Evolutionary conservation across 2,113 vertebrate species (phyloP), one percentile per base, ranked within the genome.

Genomic region (Crotophaga sulcirostris): DNA sequence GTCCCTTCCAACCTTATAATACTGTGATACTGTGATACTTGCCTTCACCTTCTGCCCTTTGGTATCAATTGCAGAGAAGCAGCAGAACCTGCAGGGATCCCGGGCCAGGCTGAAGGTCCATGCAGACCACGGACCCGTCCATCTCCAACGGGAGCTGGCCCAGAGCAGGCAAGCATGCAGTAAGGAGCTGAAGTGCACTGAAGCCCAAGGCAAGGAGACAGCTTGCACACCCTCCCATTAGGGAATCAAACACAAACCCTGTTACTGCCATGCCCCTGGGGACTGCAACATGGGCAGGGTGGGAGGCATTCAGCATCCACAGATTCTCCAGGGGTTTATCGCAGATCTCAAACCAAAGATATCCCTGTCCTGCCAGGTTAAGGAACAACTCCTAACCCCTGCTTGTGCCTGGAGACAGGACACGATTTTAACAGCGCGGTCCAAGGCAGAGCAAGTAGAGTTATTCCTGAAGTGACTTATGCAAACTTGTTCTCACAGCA

Each of bases 201-300:
- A 89, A 76, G 56, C 24, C 28, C 31, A 44, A 17, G 11, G 21
- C 47, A 25, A 95, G 51, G 64, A 23, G 34, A 13, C 11, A 55
- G 11, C 14, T 73, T 25, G 9, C 9, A 4, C 13, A 28, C 33
- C 23, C 12, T 76, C 38, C 67, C 49, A 34, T n/a, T 25, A 42
- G 29, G 44, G 2, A 54, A 20, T 10, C 40, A n/a, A 94, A 79
- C 29, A 31, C 26, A n/a, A 16, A 44, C 25, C 29, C 29, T 38
- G 10, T 60, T 55, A 42, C 42, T 70, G 69, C 56, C 31, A 5
- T 2, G 4, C 13, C 45, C 49, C 9, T 0, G 0, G 19, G 31
- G 15, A 49, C 28, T 16, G 45, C 36, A 80, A 8, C 28, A 5
- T 4, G 34, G 73, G 54, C 72, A 62, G 64, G 36, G 60, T 3